These are phyloP conservation scores for Cryptus armator DNA, from an alignment of 2,888 invertebrate species.

Conservation along the genomic window DNA sequence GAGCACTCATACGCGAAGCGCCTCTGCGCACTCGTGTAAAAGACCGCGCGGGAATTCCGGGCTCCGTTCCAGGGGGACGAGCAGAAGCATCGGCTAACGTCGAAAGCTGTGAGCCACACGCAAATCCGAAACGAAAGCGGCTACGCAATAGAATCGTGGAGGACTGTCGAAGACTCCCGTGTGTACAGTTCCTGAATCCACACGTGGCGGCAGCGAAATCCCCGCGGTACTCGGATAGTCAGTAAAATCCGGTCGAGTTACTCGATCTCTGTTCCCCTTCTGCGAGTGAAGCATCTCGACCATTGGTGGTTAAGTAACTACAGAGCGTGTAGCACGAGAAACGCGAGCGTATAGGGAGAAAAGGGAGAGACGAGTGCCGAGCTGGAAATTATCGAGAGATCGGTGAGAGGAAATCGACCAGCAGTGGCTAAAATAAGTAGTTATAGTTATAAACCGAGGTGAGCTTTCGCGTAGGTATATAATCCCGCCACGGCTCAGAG, in stretches of 20 bases:
- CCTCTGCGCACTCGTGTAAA: constrained; percentile 6
- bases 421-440: neutral
- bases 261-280: neutral
- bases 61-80: constrained; percentile 30
- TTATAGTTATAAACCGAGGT: neutral
- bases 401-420: neutral
- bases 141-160: neutral
- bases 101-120: neutral
- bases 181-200: constrained; percentile 33
- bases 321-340: constrained; percentile 33
- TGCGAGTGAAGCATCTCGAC: neutral
- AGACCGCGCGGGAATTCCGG: constrained; percentile 49
- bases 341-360: constrained; percentile 19
- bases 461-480: neutral
- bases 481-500: constrained; percentile 15
- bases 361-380: constrained; percentile 2
- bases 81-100: neutral
- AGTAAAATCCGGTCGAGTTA: constrained; percentile 37
- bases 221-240: neutral
- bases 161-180: neutral
- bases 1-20: neutral
- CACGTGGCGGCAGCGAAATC: constrained; percentile 24
- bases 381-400: constrained; percentile 51
- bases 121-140: constrained; percentile 29
- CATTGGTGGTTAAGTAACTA: constrained; percentile 25